Evolutionary conservation across 2,113 vertebrate species (phyloP).

Genomic region (Seriola quinqueradiata): DNA sequence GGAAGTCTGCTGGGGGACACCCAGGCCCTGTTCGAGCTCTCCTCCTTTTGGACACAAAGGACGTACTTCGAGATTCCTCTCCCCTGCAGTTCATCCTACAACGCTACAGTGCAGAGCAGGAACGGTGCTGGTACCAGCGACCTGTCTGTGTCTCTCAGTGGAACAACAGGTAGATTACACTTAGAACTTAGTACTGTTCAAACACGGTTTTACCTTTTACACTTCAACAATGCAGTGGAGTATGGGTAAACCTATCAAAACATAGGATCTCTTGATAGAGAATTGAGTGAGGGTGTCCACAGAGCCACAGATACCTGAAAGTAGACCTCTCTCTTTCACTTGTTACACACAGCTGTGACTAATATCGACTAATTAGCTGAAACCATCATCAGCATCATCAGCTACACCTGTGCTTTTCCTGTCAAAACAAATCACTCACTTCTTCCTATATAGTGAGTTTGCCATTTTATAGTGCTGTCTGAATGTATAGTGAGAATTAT

Average conservation of each 20-base stretch:
- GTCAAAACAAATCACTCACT: no score
- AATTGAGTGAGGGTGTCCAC: neutral
- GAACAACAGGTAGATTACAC: slow-evolving; percentile 79
- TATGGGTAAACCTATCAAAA: neutral
- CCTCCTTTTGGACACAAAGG: slow-evolving; percentile 82
- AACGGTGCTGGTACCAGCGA: slow-evolving; percentile 71
- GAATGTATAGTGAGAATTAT: no score
- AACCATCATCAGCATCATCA: no score
- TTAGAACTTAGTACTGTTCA: neutral
- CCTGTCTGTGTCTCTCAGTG: slow-evolving; percentile 63
- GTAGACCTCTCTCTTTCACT: neutral
- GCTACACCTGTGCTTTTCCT: no score
- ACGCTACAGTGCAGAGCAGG: slow-evolving; percentile 76
- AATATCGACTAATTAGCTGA: no score
- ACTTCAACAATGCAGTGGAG: neutral
- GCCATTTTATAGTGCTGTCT: no score
- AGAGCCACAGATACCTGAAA: no score
- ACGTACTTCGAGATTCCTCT: slow-evolving; percentile 82
- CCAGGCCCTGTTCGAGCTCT: slow-evolving; percentile 66
- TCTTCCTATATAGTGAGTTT: no score
- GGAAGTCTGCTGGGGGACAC: slow-evolving; percentile 76
- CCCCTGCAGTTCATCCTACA: slow-evolving; percentile 81
- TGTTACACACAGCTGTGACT: neutral
- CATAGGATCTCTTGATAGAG: no score
- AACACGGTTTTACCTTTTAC: neutral